These are phyloP conservation scores for Corydoras sp. DNA, from an alignment of 2,113 vertebrate species.

Conservation along the genomic window DNA sequence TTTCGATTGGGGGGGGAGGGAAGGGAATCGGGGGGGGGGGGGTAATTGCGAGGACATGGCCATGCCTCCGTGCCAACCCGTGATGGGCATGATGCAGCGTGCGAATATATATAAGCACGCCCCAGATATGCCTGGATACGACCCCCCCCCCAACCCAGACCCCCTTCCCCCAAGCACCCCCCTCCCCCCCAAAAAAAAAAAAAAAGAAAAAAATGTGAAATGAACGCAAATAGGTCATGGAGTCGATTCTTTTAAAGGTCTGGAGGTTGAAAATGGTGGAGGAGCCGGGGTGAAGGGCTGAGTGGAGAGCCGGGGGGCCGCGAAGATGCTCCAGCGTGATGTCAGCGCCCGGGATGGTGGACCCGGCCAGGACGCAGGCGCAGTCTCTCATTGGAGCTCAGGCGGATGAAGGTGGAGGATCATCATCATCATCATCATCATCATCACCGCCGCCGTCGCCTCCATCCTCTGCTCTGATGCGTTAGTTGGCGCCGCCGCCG, in stretches of 20 bases:
- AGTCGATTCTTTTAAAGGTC: no score
- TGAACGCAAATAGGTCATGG: no score
- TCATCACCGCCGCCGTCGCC: not conserved
- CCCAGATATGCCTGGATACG: not conserved
- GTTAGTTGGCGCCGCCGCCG: conserved; percentile 63
- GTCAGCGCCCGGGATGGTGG: conserved; percentile 71
- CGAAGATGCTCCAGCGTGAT: conserved; percentile 67
- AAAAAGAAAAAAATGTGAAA: no score
- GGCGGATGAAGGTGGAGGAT: conserved; percentile 60
- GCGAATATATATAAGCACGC: not conserved
- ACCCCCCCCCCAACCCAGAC: no score
- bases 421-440: conserved; percentile 10
- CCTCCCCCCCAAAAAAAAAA: no score
- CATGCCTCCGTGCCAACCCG: not conserved
- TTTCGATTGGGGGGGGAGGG: no score
- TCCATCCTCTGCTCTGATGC: conserved; percentile 15
- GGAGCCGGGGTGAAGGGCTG: conserved; percentile 33
- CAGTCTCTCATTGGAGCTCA: conserved; percentile 71
- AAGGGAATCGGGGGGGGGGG: no score
- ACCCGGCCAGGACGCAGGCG: conserved; percentile 73
- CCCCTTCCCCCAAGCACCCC: no score
- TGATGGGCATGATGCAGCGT: not conserved
- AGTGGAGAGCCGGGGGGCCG: conserved; percentile 69
- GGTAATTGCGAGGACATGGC: not conserved
- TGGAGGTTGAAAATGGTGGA: not conserved